Evolutionary conservation across 2,888 invertebrate genomes (phyloP).

Genomic region (Pedicia rivosa): DNA sequence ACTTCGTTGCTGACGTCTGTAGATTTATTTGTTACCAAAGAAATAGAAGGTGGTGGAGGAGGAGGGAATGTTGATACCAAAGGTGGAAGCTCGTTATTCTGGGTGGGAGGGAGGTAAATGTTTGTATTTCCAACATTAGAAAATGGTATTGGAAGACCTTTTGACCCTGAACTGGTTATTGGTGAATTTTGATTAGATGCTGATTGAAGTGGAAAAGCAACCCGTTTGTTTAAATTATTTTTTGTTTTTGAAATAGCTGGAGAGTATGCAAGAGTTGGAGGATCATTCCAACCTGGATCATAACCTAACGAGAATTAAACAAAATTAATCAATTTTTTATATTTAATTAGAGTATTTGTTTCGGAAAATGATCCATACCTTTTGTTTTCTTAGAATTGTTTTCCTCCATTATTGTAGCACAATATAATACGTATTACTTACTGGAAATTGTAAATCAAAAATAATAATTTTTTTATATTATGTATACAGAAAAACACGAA

Average conservation of each 20-base stretch:
- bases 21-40: no score
- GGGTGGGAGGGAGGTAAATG: no score
- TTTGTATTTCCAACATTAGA: no score
- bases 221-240: constrained; percentile 25
- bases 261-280: constrained; percentile 20
- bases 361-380: neutral
- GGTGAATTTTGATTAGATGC: constrained; percentile 7
- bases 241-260: constrained; percentile 19
- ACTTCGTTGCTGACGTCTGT: no score
- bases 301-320: constrained; percentile 17
- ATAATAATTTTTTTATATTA: no score
- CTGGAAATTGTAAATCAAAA: neutral
- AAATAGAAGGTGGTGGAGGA: no score
- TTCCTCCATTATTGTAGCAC: neutral
- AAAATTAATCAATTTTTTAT: neutral
- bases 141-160: neutral
- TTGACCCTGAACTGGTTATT: neutral
- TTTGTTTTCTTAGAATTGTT: neutral
- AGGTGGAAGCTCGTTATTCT: no score
- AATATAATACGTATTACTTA: neutral
- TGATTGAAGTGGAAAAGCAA: constrained; percentile 23
- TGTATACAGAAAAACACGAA: no score
- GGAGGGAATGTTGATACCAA: no score
- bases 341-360: neutral
- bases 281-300: constrained; percentile 29